Base-by-base conservation (phyloP, 2,797 vertebrate genomes). In the Cynopterus sphinx region DNA sequence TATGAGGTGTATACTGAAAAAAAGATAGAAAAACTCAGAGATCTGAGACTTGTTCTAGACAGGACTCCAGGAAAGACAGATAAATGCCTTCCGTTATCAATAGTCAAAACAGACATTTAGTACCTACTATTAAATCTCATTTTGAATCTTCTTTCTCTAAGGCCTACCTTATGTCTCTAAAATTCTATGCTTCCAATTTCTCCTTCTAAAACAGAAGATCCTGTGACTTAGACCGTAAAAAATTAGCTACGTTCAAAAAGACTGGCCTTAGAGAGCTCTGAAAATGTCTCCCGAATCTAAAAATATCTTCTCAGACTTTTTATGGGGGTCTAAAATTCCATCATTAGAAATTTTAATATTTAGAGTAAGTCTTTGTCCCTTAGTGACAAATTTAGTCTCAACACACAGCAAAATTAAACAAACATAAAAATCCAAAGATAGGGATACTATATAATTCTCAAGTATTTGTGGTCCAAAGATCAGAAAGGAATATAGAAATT, bases 401-500 rank as follows among this genome's bases (percentile, higher is more conserved):
- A 90, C 92, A 79, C n/a, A 74, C 7, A 86, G 41, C 82, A 92
- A 92, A 87, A 57, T 70, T 78, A 86, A 91, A 36, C 46, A 88
- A 73, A 91, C 22, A 78, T 71, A 63, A 89, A 93, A 94, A 87
- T n/a, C 26, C 9, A 77, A 83, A 96, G 71, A 24, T 46, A 79
- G 12, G 26, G 49, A 9, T 57, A 59, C 41, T 67, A 41, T 9
- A 81, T 55, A 84, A 84, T 73, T 92, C 53, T 74, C 68, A 91
- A 93, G 19, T 82, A 75, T 71, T 59, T 94, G 3, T 88, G 28
- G 39, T 46, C 67, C 82, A 82, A 93, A 67, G 21, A 71, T 79
- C 51, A 91, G 36, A 93, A 94, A 59, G 5, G n/a, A 91, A 87
- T 65, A 65, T 59, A 74, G 36, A 95, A 70, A 96, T n/a, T 71